Evolutionary conservation across 92 coral and sea anemone genomes (phyloP), one percentile per base, ranked within the genome.

Genomic region (Isaurus tuberculatus): DNA sequence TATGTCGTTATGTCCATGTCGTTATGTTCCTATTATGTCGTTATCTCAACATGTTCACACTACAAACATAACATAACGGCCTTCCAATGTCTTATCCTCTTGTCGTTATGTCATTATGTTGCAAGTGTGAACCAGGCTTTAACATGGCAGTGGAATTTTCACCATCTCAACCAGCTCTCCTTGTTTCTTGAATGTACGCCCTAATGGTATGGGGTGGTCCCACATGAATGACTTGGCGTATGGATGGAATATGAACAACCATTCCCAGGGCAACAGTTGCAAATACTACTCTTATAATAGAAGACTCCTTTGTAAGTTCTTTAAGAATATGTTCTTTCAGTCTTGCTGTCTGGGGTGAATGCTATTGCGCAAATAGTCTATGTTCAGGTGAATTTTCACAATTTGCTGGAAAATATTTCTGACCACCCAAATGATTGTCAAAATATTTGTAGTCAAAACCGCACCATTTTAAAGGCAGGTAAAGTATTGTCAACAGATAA

Each of bases 351-450:
- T n/a, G n/a, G n/a, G n/a, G n/a, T n/a, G n/a, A n/a, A n/a, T n/a
- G n/a, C n/a, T n/a, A n/a, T n/a, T n/a, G n/a, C n/a, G n/a, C 91
- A 84, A 88, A 88, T 11, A 88, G 70, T 74, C 91, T 84, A 51
- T 83, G 84, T 63, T 88, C 85, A 8, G 84, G 91, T 7, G 69
- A 61, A 6, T 48, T 28, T 17, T 75, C 85, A 40, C 72, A 72
- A 84, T 28, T 55, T 9, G 57, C 36, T 4, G 89, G 92, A 44
- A 57, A 72, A 69, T 79, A 89, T 71, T 89, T 89, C 26, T 89
- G 64, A 17, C 72, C 40, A 4, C 81, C 84, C 8, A 89, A 44
- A 3, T 51, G 66, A 10, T 14, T 51, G 65, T 85, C 87, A 73
- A 89, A 83, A 32, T 36, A 81, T 64, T 86, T 89, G 44, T 37